A percentile compares a stretch with the other conserved stretches of the same genome.
phyloP scores from a whole-genome alignment of 2,888 invertebrate species.

The Thalpophila matura region DNA sequence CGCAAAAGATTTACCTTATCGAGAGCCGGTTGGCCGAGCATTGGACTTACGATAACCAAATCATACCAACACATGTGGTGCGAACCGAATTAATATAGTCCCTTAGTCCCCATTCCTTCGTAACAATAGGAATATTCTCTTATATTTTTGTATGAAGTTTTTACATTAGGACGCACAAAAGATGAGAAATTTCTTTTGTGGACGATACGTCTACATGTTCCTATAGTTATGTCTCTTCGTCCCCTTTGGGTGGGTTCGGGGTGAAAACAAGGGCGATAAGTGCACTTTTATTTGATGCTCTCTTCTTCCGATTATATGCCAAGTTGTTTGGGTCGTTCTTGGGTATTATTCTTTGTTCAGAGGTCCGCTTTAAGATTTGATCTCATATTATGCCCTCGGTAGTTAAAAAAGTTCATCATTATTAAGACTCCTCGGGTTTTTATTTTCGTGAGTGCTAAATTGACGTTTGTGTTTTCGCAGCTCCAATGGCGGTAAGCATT shows the following conservation, averaged over 20 bases:
- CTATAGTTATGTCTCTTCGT: slow-evolving; percentile 32
- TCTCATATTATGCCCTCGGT: slow-evolving; percentile 1
- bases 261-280: slow-evolving; percentile 43
- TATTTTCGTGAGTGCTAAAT: not conserved
- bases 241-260: slow-evolving; percentile 36
- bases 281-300: slow-evolving; percentile 53
- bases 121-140: slow-evolving; percentile 51
- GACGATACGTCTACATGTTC: slow-evolving; percentile 19
- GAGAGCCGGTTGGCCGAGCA: slow-evolving; percentile 6
- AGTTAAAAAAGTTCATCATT: slow-evolving; percentile 2
- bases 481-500: too few relatives aligned
- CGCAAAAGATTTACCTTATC: slow-evolving; percentile 23
- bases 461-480: too few relatives aligned
- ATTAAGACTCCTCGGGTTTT: not conserved
- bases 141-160: slow-evolving; percentile 41
- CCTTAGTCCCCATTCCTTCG: slow-evolving; percentile 38
- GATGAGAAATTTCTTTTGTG: slow-evolving; percentile 48
- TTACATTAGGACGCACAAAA: slow-evolving; percentile 52
- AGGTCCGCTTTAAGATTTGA: slow-evolving; percentile 19
- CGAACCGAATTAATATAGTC: slow-evolving; percentile 41
- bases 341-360: slow-evolving; percentile 27
- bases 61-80: slow-evolving; percentile 18
- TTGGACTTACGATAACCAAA: not conserved
- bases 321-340: slow-evolving; percentile 23
- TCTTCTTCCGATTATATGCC: slow-evolving; percentile 32